phyloP scores from a whole-genome alignment of 2,113 vertebrate species.

The Oxygymnocypris stewartii region DNA sequence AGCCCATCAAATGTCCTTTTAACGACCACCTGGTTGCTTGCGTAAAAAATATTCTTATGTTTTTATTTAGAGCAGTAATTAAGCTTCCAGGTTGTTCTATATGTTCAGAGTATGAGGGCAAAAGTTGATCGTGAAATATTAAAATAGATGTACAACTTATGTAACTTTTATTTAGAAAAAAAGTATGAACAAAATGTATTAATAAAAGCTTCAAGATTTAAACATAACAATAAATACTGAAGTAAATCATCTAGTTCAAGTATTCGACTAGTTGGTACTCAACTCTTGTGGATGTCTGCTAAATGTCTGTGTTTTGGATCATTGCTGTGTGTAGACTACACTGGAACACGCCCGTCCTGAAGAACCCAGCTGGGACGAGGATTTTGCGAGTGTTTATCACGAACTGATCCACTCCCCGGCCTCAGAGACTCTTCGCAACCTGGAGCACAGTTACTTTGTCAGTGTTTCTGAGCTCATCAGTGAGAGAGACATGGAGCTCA shows the following conservation, averaged over 20 bases:
- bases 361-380: slow-evolving; percentile 95
- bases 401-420: slow-evolving; percentile 97
- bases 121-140: neutral
- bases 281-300: neutral
- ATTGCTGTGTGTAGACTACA: slow-evolving; percentile 76
- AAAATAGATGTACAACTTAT: neutral
- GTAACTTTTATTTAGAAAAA: neutral
- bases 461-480: slow-evolving; percentile 96
- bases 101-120: neutral
- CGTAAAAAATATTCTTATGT: slow-evolving; percentile 53
- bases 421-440: slow-evolving; percentile 92
- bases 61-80: slow-evolving; percentile 21
- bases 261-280: neutral
- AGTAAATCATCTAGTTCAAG: neutral
- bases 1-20: slow-evolving; percentile 26
- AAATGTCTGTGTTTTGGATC: neutral
- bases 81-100: neutral
- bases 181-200: neutral
- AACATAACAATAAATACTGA: neutral
- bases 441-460: slow-evolving; percentile 98
- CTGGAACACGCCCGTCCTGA: slow-evolving; percentile 90
- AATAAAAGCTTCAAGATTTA: neutral
- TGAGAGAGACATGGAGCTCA: slow-evolving; percentile 94
- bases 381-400: slow-evolving; percentile 96
- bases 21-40: slow-evolving; percentile 46